Conservation (phyloP, 2,888 invertebrate genomes). For the Alviniconcha strummeri region DNA sequence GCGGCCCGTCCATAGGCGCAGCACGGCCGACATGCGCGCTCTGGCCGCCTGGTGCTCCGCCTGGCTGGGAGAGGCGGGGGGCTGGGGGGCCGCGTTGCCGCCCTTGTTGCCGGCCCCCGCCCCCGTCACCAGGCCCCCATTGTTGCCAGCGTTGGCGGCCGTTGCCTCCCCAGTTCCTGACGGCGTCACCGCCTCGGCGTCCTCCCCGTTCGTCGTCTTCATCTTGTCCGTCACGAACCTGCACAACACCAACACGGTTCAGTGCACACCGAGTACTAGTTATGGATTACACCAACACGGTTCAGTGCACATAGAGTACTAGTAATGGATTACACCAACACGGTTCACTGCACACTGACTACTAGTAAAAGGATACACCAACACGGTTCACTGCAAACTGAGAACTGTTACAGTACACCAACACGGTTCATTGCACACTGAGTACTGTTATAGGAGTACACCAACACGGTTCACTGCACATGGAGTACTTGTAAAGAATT, state of each 20-base stretch:
- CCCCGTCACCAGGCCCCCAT: slow-evolving; percentile 21
- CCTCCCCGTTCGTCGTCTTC: slow-evolving; percentile 33
- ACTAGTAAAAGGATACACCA: too few species aligned
- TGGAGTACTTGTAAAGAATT: too few species aligned
- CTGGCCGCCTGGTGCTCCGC: slow-evolving; percentile 12
- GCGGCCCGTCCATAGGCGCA: slow-evolving; percentile 28
- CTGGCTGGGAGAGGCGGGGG: slow-evolving; percentile 19
- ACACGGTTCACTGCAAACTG: too few species aligned
- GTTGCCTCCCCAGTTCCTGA: slow-evolving; percentile 1
- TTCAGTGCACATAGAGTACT: too few species aligned
- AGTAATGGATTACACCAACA: too few species aligned
- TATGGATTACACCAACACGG: too few species aligned
- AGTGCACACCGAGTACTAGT: too few species aligned
- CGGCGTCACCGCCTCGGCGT: not conserved
- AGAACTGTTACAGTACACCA: too few species aligned
- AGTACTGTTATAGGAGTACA: too few species aligned
- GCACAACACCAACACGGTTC: not conserved
- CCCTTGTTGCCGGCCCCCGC: not conserved
- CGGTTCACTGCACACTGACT: too few species aligned
- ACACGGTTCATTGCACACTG: too few species aligned
- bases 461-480: too few species aligned
- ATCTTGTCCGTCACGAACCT: slow-evolving; percentile 34
- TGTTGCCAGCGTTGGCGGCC: slow-evolving; percentile 4
- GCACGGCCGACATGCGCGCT: slow-evolving; percentile 30
- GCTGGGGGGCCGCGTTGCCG: not conserved